Conservation (phyloP, 2,797 vertebrate species). For the Fringilla coelebs region DNA sequence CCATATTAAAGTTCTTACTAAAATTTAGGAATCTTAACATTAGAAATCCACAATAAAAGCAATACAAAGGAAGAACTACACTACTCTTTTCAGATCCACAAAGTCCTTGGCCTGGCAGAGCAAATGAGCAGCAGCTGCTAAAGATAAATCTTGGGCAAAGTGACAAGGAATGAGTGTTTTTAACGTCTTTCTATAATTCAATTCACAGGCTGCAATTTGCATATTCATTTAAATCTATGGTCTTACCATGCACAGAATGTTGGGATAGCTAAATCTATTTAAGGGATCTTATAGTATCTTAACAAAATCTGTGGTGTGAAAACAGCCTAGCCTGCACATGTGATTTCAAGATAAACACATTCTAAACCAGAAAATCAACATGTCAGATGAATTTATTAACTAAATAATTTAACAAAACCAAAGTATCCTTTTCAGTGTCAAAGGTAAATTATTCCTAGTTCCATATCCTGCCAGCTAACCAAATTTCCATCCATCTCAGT, state of each 20-base stretch:
- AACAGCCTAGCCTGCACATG: background rate
- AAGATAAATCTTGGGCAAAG: slow-evolving; percentile 2
- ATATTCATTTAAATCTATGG: slow-evolving; percentile 14
- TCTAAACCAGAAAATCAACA: background rate
- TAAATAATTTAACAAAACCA: background rate
- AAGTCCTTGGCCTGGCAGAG: background rate
- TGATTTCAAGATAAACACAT: background rate
- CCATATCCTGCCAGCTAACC: background rate
- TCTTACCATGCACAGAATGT: background rate
- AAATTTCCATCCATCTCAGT: background rate
- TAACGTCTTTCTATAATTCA: slow-evolving; percentile 6
- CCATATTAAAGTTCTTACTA: background rate
- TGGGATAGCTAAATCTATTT: slow-evolving; percentile 4
- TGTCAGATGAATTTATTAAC: background rate
- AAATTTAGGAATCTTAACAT: background rate
- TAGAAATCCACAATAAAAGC: background rate
- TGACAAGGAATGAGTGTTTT: background rate
- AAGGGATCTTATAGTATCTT: background rate
- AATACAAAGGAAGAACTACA: background rate
- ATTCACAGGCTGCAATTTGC: background rate
- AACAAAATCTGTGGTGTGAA: slow-evolving; percentile 34
- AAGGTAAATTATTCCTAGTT: background rate
- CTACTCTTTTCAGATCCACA: background rate
- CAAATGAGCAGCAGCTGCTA: slow-evolving; percentile 35
- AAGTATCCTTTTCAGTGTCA: background rate